A percentile compares a stretch with the other conserved stretches of the same genome.
These are phyloP conservation scores for Hesperophylax magnus DNA, from an alignment of 1,140 invertebrate species.

Conservation along the genomic window DNA sequence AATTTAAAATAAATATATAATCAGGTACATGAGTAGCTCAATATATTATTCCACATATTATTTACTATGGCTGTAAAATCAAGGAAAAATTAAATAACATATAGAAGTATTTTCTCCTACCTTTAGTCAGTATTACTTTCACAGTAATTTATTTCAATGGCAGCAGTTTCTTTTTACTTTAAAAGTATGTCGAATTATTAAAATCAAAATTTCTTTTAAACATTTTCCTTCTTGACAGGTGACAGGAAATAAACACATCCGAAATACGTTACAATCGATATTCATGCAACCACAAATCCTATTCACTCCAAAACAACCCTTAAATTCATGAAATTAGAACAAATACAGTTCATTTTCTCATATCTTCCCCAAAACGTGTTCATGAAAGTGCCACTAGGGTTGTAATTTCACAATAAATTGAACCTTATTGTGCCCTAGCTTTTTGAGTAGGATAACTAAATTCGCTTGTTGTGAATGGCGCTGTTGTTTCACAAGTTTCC, in stretches of 20 bases:
- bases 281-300: not conserved
- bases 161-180: too few species aligned
- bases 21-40: too few species aligned
- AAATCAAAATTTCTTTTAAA: not conserved
- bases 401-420: not conserved
- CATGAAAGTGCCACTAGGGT: not conserved
- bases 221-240: conserved; percentile 25
- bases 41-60: too few species aligned
- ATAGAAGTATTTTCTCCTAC: too few species aligned
- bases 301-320: not conserved
- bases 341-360: conserved; percentile 7
- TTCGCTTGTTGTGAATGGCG: conserved; percentile 33
- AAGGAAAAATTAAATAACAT: too few species aligned
- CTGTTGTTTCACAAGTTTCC: conserved; percentile 14
- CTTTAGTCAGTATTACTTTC: too few species aligned
- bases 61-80: too few species aligned
- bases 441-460: not conserved
- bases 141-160: too few species aligned
- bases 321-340: not conserved
- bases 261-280: conserved; percentile 23
- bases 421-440: not conserved
- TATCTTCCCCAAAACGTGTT: not conserved
- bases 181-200: too few species aligned
- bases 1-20: too few species aligned
- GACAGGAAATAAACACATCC: conserved; percentile 27